A percentile compares a stretch with the other conserved stretches of the same genome.
These are phyloP conservation scores for Parnassius orleans DNA, from an alignment of 2,888 invertebrate genomes.

Conservation along the genomic window DNA sequence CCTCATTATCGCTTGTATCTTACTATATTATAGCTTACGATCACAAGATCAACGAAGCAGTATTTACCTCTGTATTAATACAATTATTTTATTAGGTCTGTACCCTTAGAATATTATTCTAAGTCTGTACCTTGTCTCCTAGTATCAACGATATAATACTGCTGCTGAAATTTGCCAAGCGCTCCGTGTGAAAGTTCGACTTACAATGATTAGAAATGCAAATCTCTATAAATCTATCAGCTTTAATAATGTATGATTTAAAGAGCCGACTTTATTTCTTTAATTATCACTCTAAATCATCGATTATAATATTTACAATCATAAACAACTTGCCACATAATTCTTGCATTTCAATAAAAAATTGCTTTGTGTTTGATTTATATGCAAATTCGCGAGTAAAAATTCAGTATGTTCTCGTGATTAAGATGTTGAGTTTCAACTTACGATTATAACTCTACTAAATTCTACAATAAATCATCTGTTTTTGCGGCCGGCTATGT, in stretches of 20 bases:
- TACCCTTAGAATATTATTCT: no score
- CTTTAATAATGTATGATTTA: slow-evolving; percentile 1
- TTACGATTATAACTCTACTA: slow-evolving; percentile 5
- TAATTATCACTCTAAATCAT: neutral
- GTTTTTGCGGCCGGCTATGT: slow-evolving; percentile 16
- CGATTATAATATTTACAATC: neutral
- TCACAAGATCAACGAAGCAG: no score
- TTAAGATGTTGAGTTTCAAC: slow-evolving; percentile 17
- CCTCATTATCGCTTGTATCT: no score
- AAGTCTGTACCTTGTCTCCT: no score
- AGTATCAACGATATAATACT: no score
- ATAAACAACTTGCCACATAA: neutral
- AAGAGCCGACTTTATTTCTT: neutral
- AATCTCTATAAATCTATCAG: neutral
- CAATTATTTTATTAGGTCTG: no score
- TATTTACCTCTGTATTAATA: no score
- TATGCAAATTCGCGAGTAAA: slow-evolving; percentile 8
- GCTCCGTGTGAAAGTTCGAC: no score
- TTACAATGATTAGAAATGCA: neutral
- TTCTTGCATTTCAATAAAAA: neutral
- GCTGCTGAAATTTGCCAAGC: no score
- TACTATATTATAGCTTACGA: no score
- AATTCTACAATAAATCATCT: slow-evolving; percentile 13
- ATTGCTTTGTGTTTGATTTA: neutral
- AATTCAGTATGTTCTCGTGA: slow-evolving; percentile 2